Conservation (phyloP, 2,113 vertebrate genomes). For the Leucoraja erinaceus region DNA sequence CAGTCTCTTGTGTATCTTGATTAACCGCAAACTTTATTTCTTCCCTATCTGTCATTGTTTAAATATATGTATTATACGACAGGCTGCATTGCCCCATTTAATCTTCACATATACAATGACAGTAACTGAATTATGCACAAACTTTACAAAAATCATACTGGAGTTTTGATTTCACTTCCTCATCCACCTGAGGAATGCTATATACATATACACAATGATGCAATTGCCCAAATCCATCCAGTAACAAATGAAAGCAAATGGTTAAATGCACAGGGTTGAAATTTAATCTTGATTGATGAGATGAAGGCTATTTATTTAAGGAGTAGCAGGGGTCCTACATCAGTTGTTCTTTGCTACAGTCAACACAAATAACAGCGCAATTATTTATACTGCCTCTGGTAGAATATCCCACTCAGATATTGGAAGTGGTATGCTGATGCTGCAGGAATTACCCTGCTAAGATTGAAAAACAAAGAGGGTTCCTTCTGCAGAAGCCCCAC, state of each 20-base stretch:
- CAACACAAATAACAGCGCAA: neutral
- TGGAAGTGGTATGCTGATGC: neutral
- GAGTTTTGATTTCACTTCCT: neutral
- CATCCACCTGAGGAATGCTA: neutral
- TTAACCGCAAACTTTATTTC: too few relatives aligned
- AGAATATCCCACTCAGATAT: neutral
- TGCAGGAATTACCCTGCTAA: neutral
- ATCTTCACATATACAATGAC: neutral
- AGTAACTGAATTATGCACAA: neutral
- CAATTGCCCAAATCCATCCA: neutral
- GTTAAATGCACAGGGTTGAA: neutral
- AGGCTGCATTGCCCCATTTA: too few relatives aligned
- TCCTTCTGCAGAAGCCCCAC: neutral
- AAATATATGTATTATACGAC: too few relatives aligned
- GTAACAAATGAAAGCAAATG: neutral
- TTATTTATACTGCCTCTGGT: neutral
- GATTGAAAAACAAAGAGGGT: neutral
- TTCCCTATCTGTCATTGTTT: too few relatives aligned
- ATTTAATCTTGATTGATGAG: neutral
- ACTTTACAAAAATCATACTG: neutral
- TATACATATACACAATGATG: too few relatives aligned
- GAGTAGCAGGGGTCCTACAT: neutral
- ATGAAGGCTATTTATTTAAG: neutral
- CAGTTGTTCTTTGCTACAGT: neutral
- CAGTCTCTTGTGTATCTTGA: too few relatives aligned